These are phyloP conservation scores for Drosophila lacicola DNA, from an alignment of 2,888 invertebrate species.

Conservation along the genomic window DNA sequence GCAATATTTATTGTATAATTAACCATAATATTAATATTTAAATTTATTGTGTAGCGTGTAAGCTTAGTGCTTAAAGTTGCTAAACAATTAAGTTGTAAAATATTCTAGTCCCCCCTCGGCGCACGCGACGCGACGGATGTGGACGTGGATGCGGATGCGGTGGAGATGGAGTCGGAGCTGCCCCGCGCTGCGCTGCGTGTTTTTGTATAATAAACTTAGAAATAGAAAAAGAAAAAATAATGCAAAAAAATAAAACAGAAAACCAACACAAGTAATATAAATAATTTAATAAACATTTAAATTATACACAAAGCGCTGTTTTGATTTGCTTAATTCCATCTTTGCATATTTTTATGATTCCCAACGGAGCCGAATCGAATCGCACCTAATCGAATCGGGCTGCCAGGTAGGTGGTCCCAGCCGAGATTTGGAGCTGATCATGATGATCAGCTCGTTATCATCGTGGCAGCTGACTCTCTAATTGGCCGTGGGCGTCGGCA, in stretches of 20 bases:
- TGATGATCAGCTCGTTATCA: conserved; percentile 51
- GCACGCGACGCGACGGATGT: conserved; percentile 26
- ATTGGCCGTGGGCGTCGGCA: conserved; percentile 64
- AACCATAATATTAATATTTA: conserved; percentile 43
- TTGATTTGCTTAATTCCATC: conserved; percentile 13
- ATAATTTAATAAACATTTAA: conserved; percentile 79
- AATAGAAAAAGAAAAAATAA: conserved; percentile 13
- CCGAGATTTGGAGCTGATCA: conserved; percentile 15
- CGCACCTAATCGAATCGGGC: not conserved
- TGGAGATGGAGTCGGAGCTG: not conserved
- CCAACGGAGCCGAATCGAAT: not conserved
- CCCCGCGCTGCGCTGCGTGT: conserved; percentile 52
- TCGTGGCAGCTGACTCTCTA: conserved; percentile 13
- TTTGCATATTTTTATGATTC: conserved; percentile 19
- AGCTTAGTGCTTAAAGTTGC: conserved; percentile 54
- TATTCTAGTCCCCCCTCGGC: conserved; percentile 67
- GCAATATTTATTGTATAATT: conserved; percentile 37
- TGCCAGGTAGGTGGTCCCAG: conserved; percentile 44
- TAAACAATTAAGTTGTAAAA: conserved; percentile 75
- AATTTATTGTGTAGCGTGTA: conserved; percentile 68
- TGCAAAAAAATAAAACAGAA: conserved; percentile 6
- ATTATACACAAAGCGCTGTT: conserved; percentile 48
- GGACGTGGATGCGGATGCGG: conserved; percentile 1
- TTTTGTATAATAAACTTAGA: conserved; percentile 72
- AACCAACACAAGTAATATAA: conserved; percentile 67